Evolutionary conservation across 1,140 invertebrate genomes (phyloP).

Genomic region (Octopus bimaculoides): DNA sequence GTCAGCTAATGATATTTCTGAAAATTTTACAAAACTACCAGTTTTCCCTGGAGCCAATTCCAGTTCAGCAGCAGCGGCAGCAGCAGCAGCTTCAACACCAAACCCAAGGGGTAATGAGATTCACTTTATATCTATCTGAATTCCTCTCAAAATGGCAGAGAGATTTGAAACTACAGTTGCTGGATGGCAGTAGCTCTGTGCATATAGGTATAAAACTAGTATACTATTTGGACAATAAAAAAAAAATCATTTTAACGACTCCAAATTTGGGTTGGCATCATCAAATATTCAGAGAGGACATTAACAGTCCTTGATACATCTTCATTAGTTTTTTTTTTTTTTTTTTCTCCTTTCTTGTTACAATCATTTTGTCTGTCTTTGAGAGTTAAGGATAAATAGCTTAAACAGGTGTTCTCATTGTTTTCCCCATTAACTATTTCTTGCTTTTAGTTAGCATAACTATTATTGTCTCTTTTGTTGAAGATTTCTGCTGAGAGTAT

Average conservation of each 20-base stretch:
- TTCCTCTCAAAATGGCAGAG: neutral
- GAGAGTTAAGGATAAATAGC: too few species aligned
- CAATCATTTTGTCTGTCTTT: neutral
- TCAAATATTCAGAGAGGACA: neutral
- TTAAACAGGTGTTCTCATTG: neutral
- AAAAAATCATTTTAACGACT: neutral
- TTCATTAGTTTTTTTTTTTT: neutral
- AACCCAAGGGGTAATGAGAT: constrained; percentile 8
- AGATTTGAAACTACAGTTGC: neutral
- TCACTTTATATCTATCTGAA: constrained; percentile 9
- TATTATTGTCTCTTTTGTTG: neutral
- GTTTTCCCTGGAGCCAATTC: neutral
- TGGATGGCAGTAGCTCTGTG: neutral
- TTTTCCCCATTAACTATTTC: constrained; percentile 13
- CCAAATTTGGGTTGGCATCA: neutral
- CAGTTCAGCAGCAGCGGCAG: neutral
- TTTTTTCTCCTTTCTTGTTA: constrained; percentile 10
- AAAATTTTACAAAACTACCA: neutral
- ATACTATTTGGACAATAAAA: constrained; percentile 9
- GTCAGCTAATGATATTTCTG: neutral
- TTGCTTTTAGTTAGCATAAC: constrained; percentile 14
- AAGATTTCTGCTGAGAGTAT: neutral
- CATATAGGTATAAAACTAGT: neutral
- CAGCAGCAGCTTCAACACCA: neutral
- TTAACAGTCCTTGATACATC: neutral